Evolutionary conservation across 2,888 invertebrate species (phyloP).

Genomic region (Sialis fuliginosa): DNA sequence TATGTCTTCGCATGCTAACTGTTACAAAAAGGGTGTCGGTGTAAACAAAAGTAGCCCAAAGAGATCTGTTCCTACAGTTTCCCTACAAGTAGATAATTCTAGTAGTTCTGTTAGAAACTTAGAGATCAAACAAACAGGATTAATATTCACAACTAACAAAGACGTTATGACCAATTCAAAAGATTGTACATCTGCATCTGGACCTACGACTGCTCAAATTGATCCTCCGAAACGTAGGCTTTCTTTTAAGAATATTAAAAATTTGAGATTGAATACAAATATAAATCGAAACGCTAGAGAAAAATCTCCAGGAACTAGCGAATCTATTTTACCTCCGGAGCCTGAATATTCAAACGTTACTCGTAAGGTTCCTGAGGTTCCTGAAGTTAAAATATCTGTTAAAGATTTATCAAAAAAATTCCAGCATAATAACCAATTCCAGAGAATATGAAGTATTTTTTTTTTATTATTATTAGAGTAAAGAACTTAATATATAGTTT

Average conservation of each 20-base stretch:
- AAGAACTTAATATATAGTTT: no score
- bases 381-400: no score
- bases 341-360: no score
- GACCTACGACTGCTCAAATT: neutral
- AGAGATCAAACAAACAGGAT: conserved; percentile 37
- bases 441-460: no score
- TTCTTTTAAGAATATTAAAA: conserved; percentile 19
- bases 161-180: conserved; percentile 30
- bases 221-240: conserved; percentile 9
- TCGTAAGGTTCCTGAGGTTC: no score
- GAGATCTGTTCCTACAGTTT: conserved; percentile 15
- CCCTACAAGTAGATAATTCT: conserved; percentile 13
- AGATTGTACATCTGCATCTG: neutral
- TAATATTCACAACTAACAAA: conserved; percentile 48
- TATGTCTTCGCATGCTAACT: neutral
- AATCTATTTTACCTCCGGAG: conserved; percentile 10
- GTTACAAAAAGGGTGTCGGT: conserved; percentile 8
- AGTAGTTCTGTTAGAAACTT: conserved; percentile 17
- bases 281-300: conserved; percentile 8
- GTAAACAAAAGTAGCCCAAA: conserved; percentile 6
- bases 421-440: no score
- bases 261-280: conserved; percentile 15
- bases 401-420: no score
- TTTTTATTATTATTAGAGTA: no score
- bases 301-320: conserved; percentile 14